Evolutionary conservation across 2,888 invertebrate species (phyloP).

Genomic region (Tipula vernalis): DNA sequence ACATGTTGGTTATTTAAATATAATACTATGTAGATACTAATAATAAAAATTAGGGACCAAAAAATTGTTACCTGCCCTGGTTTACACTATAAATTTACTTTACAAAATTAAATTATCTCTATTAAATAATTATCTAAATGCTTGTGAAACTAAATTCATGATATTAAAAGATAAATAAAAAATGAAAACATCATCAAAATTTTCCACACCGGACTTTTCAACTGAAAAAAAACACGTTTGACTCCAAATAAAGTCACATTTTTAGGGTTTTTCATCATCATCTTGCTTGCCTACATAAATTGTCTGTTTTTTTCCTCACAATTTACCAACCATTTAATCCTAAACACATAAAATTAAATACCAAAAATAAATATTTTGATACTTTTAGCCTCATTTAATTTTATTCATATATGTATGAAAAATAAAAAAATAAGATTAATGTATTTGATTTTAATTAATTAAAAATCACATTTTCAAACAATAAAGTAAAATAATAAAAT

Average conservation of each 20-base stretch:
- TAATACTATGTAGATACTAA: too few relatives aligned
- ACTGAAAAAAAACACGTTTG: not conserved
- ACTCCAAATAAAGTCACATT: not conserved
- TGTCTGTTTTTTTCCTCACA: not conserved
- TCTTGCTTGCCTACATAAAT: not conserved
- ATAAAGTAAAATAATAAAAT: not conserved
- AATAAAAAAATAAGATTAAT: not conserved
- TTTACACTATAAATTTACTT: too few relatives aligned
- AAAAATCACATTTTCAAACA: not conserved
- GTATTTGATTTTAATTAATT: constrained; percentile 4
- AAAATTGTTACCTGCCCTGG: too few relatives aligned
- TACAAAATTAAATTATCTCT: too few relatives aligned
- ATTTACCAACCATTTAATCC: not conserved
- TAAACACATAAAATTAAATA: not conserved
- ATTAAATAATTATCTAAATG: too few relatives aligned
- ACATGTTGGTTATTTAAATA: too few relatives aligned
- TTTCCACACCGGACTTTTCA: not conserved
- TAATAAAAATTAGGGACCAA: too few relatives aligned
- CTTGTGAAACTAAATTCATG: too few relatives aligned
- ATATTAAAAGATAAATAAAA: too few relatives aligned
- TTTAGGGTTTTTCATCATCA: not conserved
- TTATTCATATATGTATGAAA: not conserved
- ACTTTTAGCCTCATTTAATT: not conserved
- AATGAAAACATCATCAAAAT: too few relatives aligned
- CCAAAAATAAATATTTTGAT: not conserved